These are phyloP conservation scores for Apamea epomidion DNA, from an alignment of 2,888 invertebrate genomes.

Conservation along the genomic window DNA sequence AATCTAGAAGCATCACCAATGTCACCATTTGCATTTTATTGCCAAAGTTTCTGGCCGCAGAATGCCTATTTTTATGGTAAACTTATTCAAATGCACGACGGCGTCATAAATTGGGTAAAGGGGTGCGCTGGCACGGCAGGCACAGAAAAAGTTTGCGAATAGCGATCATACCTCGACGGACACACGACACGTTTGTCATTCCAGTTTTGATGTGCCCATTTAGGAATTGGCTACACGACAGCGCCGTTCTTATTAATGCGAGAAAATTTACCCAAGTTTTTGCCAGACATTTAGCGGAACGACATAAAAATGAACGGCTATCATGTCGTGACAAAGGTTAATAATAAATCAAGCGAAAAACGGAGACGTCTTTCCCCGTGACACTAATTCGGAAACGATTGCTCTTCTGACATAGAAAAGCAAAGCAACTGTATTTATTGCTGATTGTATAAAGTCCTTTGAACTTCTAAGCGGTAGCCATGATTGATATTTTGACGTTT, in stretches of 20 bases:
- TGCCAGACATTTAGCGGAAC: slow-evolving; percentile 33
- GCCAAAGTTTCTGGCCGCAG: slow-evolving; percentile 86
- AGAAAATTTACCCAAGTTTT: slow-evolving; percentile 35
- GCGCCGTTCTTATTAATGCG: slow-evolving; percentile 41
- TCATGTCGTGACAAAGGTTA: slow-evolving; percentile 59
- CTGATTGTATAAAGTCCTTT: slow-evolving; percentile 32
- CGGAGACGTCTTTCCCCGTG: slow-evolving; percentile 34
- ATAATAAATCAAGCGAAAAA: slow-evolving; percentile 56
- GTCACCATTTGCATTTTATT: slow-evolving; percentile 90
- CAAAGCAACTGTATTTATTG: slow-evolving; percentile 36
- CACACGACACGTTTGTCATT: slow-evolving; percentile 65
- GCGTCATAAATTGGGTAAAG: slow-evolving; percentile 87
- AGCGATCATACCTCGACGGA: slow-evolving; percentile 64
- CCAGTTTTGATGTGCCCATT: slow-evolving; percentile 56
- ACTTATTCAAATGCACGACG: slow-evolving; percentile 89
- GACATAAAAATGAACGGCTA: slow-evolving; percentile 47
- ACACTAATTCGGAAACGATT: slow-evolving; percentile 54
- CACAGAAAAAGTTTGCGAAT: slow-evolving; percentile 76
- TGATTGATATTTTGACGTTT: slow-evolving; percentile 55
- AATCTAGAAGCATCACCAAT: slow-evolving; percentile 80
- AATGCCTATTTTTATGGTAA: slow-evolving; percentile 89
- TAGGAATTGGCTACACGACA: slow-evolving; percentile 55
- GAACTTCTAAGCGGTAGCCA: slow-evolving; percentile 20
- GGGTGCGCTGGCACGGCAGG: slow-evolving; percentile 84
- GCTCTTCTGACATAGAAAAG: slow-evolving; percentile 39